Conservation (phyloP, 1,140 invertebrate species). For the Ephestia elutella region DNA sequence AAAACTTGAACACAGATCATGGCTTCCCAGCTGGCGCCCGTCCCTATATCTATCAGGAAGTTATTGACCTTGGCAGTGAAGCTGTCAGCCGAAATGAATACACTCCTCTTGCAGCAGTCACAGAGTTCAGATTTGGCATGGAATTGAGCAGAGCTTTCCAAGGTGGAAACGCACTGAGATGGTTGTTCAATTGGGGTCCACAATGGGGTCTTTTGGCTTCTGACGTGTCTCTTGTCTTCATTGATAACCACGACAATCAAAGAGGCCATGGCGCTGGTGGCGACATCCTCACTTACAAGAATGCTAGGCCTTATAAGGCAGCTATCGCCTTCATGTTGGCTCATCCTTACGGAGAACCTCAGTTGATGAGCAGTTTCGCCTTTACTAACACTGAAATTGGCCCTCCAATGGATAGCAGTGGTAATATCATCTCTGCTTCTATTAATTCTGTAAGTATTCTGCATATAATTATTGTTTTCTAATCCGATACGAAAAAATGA, state of each 20-base stretch:
- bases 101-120: slow-evolving; percentile 79
- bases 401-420: slow-evolving; percentile 78
- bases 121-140: slow-evolving; percentile 79
- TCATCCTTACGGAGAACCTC: slow-evolving; percentile 84
- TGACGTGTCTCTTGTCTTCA: slow-evolving; percentile 76
- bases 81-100: slow-evolving; percentile 80
- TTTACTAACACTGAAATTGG: slow-evolving; percentile 75
- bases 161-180: slow-evolving; percentile 43
- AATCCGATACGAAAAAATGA: too few species aligned
- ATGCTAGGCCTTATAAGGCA: slow-evolving; percentile 76
- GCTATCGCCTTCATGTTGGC: slow-evolving; percentile 89
- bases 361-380: slow-evolving; percentile 86
- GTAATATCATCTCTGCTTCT: slow-evolving; percentile 78
- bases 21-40: slow-evolving; percentile 76
- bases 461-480: not conserved
- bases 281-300: slow-evolving; percentile 77
- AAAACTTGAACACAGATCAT: slow-evolving; percentile 76
- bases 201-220: slow-evolving; percentile 76
- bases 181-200: slow-evolving; percentile 73
- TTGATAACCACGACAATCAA: slow-evolving; percentile 79
- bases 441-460: slow-evolving; percentile 74
- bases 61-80: slow-evolving; percentile 84
- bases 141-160: slow-evolving; percentile 62
- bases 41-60: slow-evolving; percentile 86
- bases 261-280: slow-evolving; percentile 76